Percentiles rank a stretch among this genome's conserved stretches.
These are phyloP conservation scores for Ptychadena robeensis DNA, from an alignment of 2,797 vertebrate species.

Conservation along the genomic window DNA sequence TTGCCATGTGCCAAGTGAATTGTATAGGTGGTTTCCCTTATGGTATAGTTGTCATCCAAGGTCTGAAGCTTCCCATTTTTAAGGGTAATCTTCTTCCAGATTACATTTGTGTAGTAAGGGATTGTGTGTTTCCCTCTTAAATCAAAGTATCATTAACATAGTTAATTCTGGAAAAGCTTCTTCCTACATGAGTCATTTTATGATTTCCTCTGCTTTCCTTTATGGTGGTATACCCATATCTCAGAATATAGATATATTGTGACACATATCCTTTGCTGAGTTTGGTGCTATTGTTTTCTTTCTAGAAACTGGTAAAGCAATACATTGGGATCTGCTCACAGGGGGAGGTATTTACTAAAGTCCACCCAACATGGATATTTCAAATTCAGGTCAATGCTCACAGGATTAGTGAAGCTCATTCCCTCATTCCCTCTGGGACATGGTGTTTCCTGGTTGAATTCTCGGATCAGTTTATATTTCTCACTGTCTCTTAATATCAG, in stretches of 20 bases:
- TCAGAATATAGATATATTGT: background rate
- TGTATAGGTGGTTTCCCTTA: too few relatives aligned
- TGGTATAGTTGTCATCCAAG: background rate
- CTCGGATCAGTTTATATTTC: background rate
- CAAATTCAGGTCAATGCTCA: background rate
- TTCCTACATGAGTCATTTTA: constrained; percentile 8
- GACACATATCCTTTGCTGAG: background rate
- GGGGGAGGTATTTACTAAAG: too few relatives aligned
- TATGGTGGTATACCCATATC: background rate
- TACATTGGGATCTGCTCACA: background rate
- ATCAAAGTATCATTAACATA: too few relatives aligned
- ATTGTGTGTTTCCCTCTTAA: background rate
- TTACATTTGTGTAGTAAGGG: background rate
- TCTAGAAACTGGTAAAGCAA: background rate
- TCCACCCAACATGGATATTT: background rate
- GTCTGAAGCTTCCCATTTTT: background rate
- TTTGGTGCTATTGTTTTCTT: background rate
- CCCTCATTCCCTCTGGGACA: background rate
- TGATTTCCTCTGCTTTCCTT: background rate
- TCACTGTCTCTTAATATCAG: background rate
- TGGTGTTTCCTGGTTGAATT: too few relatives aligned
- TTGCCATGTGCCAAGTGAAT: background rate
- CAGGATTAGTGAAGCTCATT: background rate
- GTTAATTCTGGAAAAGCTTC: constrained; percentile 6
- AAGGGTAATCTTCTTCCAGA: background rate